phyloP scores from a whole-genome alignment of 1,140 invertebrate genomes.

The Patella vulgata region DNA sequence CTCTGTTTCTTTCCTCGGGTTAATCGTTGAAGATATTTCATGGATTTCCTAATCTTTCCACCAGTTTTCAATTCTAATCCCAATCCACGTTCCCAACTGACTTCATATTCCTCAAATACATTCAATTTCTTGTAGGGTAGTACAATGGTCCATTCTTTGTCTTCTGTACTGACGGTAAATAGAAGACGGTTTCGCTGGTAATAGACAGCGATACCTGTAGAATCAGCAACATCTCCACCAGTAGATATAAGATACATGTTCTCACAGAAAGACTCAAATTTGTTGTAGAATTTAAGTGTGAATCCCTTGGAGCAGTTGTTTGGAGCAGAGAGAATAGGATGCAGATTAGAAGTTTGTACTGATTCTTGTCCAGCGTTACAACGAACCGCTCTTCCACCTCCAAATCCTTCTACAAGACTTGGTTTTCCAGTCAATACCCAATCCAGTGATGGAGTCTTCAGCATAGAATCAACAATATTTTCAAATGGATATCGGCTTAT shows the following conservation, averaged over 20 bases:
- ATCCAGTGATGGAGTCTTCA: conserved; percentile 1
- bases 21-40: conserved; percentile 11
- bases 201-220: conserved; percentile 37
- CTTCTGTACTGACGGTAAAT: conserved; percentile 31
- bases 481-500: too few relatives aligned
- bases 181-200: conserved; percentile 27
- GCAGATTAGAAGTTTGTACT: background rate
- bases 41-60: conserved; percentile 6
- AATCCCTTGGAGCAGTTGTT: conserved; percentile 36
- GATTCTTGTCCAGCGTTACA: conserved; percentile 32
- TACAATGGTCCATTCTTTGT: conserved; percentile 34
- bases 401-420: conserved; percentile 23
- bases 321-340: conserved; percentile 19
- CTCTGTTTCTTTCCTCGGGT: background rate
- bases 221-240: conserved; percentile 23
- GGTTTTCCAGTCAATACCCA: conserved; percentile 13
- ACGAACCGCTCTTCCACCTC: conserved; percentile 21
- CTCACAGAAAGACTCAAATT: conserved; percentile 29
- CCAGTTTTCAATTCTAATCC: conserved; percentile 26
- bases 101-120: conserved; percentile 25
- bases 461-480: too few relatives aligned
- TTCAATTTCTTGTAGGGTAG: conserved; percentile 18
- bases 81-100: conserved; percentile 30
- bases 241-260: conserved; percentile 36
- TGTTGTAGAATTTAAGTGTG: conserved; percentile 35